Evolutionary conservation across 2,888 invertebrate genomes (phyloP), one percentile per base, ranked within the genome.

Genomic region (Pheosia tremula): DNA sequence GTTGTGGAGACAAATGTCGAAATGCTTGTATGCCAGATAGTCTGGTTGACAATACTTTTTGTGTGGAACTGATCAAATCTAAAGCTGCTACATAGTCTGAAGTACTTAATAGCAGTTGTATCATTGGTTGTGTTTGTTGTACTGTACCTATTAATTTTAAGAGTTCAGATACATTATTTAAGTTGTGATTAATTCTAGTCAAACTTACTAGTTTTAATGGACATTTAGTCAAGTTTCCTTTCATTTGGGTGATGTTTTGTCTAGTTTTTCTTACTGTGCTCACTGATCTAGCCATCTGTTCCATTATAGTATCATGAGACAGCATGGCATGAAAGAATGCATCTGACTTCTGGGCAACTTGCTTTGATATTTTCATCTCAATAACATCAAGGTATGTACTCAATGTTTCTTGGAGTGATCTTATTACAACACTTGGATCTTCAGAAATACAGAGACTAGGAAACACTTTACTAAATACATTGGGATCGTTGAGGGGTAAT

Each of bases 321-420:
- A 99, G 96, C 97, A 99, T 99, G 0, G 99, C 99, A 88, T 98
- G 97, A 85, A 99, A 99, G 93, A 99, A 99, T 24, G 98, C 98
- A 76, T 98, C 98, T 9, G 99, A 99, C 85, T 99, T 98, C 79
- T 97, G 96, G 41, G 99, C 98, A 60, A 99, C 96, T 94, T 99
- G 98, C 78, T 97, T 96, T 5, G 98, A 98, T 84, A 98, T 98
- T 89, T 97, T 96, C 81, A 98, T 97, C 90, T 99, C 99, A 56
- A 99, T 97, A 64, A 98, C 96, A 94, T 99, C 99, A 80, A 99
- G 94, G 88, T 99, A 98, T 85, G 98, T 98, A 82, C 98, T 98
- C 53, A 99, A 92, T 89, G 97, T 97, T 92, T 98, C 98, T 89
- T 98, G 98, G 65, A 98, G 91, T 61, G 97, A 93, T 80, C 96